phyloP scores from a whole-genome alignment of 2,797 vertebrate species.

The Botia kubotai region DNA sequence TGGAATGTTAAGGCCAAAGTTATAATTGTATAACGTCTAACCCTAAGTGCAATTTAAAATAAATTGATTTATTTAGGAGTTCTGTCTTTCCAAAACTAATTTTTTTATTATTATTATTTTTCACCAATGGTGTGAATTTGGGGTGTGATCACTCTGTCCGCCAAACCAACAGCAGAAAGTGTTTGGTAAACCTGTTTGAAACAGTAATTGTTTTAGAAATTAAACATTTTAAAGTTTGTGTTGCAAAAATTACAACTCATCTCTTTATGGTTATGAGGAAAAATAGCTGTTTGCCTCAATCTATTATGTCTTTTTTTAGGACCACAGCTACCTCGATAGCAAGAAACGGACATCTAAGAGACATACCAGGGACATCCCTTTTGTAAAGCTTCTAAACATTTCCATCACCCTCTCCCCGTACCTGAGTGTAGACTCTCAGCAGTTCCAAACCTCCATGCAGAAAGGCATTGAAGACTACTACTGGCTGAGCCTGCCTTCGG shows the following conservation, averaged over 20 bases:
- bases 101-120: no score
- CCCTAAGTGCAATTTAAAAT: no score
- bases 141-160: no score
- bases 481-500: constrained; percentile 85
- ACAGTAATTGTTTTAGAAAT: no score
- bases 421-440: constrained; percentile 78
- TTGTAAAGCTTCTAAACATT: constrained; percentile 83
- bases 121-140: no score
- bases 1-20: no score
- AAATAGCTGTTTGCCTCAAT: neutral
- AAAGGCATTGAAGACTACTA: constrained; percentile 75
- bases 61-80: no score
- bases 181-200: no score
- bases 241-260: neutral
- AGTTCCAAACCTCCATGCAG: constrained; percentile 83
- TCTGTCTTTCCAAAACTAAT: no score
- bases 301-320: constrained; percentile 68
- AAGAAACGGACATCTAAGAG: constrained; percentile 73
- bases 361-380: constrained; percentile 77
- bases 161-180: no score
- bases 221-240: no score
- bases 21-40: no score
- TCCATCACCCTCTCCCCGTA: constrained; percentile 88
- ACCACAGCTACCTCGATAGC: constrained; percentile 75
- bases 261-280: neutral